phyloP scores from a whole-genome alignment of 2,113 vertebrate species.

The Sciurus niger region DNA sequence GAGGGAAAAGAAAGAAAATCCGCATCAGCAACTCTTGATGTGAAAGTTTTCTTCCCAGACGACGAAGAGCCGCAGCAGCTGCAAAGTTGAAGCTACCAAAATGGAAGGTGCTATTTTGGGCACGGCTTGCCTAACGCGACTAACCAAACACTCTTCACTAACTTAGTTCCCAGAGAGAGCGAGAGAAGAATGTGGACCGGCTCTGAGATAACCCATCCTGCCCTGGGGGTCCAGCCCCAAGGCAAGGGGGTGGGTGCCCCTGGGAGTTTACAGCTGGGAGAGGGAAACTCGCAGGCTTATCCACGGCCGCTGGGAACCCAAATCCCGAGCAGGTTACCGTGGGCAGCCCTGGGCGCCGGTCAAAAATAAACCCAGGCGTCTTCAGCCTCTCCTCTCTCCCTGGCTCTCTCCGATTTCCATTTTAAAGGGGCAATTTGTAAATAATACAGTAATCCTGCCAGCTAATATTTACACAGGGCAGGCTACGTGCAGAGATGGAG shows the following conservation, averaged over 20 bases:
- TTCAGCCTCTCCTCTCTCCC: too few species aligned
- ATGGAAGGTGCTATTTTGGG: slow-evolving; percentile 90
- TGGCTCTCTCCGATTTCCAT: neutral
- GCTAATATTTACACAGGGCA: neutral
- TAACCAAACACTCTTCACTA: slow-evolving; percentile 86
- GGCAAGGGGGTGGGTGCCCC: neutral
- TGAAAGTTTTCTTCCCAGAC: slow-evolving; percentile 89
- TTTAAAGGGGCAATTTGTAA: slow-evolving; percentile 34
- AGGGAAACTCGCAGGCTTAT: neutral
- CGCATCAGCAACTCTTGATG: slow-evolving; percentile 88
- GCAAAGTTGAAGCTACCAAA: slow-evolving; percentile 86
- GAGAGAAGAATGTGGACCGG: slow-evolving; percentile 59
- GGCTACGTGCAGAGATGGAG: neutral
- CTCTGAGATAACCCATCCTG: neutral
- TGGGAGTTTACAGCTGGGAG: neutral
- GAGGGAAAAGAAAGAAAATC: slow-evolving; percentile 86
- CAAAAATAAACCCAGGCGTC: neutral
- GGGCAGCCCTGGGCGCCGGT: neutral
- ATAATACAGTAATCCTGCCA: neutral
- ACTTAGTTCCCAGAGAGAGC: slow-evolving; percentile 83
- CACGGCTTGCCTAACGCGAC: slow-evolving; percentile 88
- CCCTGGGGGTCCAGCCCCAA: neutral
- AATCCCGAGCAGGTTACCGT: neutral
- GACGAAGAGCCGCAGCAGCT: slow-evolving; percentile 88
- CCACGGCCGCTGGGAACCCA: neutral